These are phyloP conservation scores for Capricornis sumatraensis DNA, from an alignment of 2,113 vertebrate genomes.

Conservation along the genomic window DNA sequence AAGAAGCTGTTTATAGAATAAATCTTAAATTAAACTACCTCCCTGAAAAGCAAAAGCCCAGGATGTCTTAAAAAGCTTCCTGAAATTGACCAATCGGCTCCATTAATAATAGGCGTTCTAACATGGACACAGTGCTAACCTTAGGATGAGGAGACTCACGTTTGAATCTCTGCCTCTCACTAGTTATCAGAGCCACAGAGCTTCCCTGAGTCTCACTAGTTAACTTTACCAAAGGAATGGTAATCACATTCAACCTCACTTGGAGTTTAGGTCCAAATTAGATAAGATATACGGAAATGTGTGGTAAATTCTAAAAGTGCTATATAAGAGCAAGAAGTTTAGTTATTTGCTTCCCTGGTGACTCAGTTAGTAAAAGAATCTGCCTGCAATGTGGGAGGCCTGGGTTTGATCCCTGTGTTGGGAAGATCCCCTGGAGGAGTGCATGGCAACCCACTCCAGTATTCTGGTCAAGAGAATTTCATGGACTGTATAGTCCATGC, in stretches of 20 bases:
- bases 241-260: neutral
- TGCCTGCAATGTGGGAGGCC: neutral
- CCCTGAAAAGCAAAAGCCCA: neutral
- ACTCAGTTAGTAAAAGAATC: neutral
- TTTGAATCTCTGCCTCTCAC: neutral
- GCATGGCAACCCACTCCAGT: neutral
- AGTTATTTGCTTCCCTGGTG: neutral
- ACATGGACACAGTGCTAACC: neutral
- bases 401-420: neutral
- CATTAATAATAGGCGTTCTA: neutral
- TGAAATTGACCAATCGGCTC: neutral
- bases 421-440: neutral
- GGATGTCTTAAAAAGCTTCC: neutral
- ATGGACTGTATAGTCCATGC: neutral
- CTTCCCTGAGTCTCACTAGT: neutral
- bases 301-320: neutral
- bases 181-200: neutral
- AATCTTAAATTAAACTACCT: neutral
- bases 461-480: neutral
- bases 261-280: neutral
- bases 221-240: neutral
- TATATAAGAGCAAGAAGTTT: neutral
- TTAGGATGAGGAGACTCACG: neutral
- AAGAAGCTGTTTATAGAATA: neutral
- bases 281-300: neutral